Percentiles rank a stretch among this genome's conserved stretches.
Conservation (phyloP, 1,140 invertebrate species). For the Sinonovacula constricta region DNA sequence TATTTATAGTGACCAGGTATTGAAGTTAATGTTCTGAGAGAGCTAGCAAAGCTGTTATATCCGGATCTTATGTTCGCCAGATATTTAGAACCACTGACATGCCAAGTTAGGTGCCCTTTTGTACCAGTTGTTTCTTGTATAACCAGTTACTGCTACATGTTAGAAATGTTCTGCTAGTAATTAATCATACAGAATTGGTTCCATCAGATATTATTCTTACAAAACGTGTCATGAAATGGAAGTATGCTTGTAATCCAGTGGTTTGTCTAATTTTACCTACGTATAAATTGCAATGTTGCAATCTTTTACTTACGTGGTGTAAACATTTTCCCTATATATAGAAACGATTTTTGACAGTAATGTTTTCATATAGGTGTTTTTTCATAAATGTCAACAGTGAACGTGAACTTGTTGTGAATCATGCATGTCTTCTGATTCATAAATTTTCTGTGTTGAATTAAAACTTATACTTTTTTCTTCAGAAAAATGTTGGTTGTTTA, state of each 20-base stretch:
- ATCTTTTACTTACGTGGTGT: constrained; percentile 29
- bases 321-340: constrained; percentile 48
- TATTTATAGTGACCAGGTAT: no score
- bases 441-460: constrained; percentile 72
- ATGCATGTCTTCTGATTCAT: constrained; percentile 76
- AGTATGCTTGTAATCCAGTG: no score
- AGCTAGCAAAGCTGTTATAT: no score
- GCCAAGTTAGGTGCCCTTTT: background rate
- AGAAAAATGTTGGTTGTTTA: constrained; percentile 31
- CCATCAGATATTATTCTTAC: constrained; percentile 44
- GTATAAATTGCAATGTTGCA: constrained; percentile 47
- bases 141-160: constrained; percentile 48
- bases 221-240: no score
- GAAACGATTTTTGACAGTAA: constrained; percentile 49
- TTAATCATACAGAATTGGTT: constrained; percentile 57
- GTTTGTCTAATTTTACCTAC: no score
- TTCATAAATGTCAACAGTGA: constrained; percentile 62
- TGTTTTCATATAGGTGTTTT: constrained; percentile 58
- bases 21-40: no score
- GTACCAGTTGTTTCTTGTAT: constrained; percentile 36
- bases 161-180: constrained; percentile 54
- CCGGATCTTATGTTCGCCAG: no score
- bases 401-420: constrained; percentile 72
- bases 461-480: constrained; percentile 56
- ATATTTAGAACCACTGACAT: no score